These are phyloP conservation scores for Sandelia bainsii DNA, from an alignment of 2,797 vertebrate species.

Conservation along the genomic window DNA sequence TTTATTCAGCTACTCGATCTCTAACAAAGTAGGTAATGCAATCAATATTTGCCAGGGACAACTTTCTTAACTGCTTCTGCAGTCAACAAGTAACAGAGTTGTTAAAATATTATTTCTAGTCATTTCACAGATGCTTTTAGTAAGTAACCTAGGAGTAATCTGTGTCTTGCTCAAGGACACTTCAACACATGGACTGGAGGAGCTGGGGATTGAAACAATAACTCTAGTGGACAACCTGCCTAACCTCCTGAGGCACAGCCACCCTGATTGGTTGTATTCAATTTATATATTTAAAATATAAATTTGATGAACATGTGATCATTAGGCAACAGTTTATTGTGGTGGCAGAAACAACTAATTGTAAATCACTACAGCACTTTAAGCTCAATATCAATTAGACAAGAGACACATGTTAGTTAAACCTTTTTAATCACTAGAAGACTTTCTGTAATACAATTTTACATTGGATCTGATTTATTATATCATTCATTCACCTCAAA, in stretches of 20 bases:
- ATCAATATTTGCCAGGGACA: conserved; percentile 11
- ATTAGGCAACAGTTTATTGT: conserved; percentile 10
- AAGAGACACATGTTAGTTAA: conserved; percentile 39
- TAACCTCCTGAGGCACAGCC: too few relatives aligned
- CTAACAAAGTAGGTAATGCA: conserved; percentile 8
- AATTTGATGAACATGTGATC: conserved; percentile 35
- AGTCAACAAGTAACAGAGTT: conserved; percentile 15
- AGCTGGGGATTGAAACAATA: too few relatives aligned
- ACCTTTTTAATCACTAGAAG: conserved; percentile 61
- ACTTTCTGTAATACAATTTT: conserved; percentile 31
- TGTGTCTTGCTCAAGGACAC: too few relatives aligned
- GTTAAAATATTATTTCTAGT: background rate
- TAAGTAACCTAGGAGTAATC: too few relatives aligned
- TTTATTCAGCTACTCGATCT: conserved; percentile 28
- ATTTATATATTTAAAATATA: conserved; percentile 11
- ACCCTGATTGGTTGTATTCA: conserved; percentile 15
- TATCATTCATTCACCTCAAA: conserved; percentile 26
- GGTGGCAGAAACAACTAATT: conserved; percentile 5
- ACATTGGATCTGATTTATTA: conserved; percentile 34
- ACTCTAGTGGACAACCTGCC: too few relatives aligned
- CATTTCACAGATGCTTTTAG: too few relatives aligned
- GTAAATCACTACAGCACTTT: conserved; percentile 5
- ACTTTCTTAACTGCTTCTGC: conserved; percentile 2
- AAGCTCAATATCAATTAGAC: conserved; percentile 33
- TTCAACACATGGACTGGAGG: too few relatives aligned